Evolutionary conservation across 2,113 vertebrate species (phyloP).

Genomic region (Chauna torquata): DNA sequence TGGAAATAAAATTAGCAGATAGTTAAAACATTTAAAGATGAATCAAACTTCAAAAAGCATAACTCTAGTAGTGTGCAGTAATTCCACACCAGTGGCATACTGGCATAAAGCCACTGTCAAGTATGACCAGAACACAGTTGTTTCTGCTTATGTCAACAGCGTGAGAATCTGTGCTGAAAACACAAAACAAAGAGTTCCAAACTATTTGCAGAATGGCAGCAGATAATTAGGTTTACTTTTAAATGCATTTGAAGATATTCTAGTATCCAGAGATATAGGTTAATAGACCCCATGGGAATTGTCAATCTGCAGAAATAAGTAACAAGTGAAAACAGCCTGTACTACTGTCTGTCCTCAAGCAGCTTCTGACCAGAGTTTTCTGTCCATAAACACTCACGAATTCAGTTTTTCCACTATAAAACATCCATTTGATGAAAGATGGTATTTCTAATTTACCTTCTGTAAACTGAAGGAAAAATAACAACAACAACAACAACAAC

Average conservation of each 20-base stretch:
- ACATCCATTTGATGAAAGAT: neutral
- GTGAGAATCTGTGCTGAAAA: neutral
- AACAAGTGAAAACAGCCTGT: neutral
- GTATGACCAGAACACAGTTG: neutral
- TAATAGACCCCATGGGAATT: neutral
- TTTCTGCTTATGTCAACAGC: neutral
- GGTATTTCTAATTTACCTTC: neutral
- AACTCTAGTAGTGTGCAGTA: neutral
- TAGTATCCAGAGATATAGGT: neutral
- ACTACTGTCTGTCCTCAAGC: neutral
- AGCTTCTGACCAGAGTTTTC: neutral
- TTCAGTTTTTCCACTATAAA: neutral
- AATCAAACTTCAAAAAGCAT: neutral
- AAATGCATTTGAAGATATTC: neutral
- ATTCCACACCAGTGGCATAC: neutral
- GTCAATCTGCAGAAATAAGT: neutral
- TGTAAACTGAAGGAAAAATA: neutral
- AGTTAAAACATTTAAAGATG: neutral
- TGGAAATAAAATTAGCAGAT: neutral
- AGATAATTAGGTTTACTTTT: neutral
- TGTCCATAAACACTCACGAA: neutral
- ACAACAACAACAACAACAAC: neutral
- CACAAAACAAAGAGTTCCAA: neutral
- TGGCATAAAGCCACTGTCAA: neutral
- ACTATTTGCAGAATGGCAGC: neutral